phyloP scores from a whole-genome alignment of 2,113 vertebrate genomes.

The Centropus unirufus region DNA sequence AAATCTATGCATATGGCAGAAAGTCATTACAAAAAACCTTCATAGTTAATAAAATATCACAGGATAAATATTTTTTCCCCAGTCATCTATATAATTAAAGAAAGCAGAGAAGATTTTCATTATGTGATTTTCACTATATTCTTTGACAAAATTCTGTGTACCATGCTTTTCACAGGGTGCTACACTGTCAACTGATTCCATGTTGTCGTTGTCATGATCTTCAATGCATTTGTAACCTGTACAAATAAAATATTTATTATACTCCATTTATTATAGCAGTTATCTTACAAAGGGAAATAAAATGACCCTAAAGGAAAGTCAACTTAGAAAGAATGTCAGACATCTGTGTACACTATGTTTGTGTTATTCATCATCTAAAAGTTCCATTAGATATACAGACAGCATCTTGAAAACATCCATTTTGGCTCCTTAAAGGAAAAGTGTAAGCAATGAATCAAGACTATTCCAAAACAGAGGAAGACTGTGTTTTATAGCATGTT shows the following conservation, averaged over 20 bases:
- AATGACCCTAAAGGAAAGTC: not conserved
- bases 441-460: conserved; percentile 28
- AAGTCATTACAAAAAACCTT: not conserved
- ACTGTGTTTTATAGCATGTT: conserved; percentile 54
- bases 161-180: not conserved
- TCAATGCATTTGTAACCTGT: not conserved
- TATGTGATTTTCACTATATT: not conserved
- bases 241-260: not conserved
- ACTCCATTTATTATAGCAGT: not conserved
- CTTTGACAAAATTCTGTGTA: not conserved
- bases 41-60: not conserved
- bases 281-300: not conserved
- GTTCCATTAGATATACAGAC: not conserved
- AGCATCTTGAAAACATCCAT: conserved; percentile 42
- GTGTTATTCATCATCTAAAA: not conserved
- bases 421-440: conserved; percentile 34
- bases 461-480: conserved; percentile 3
- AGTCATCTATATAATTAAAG: not conserved
- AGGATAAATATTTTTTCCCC: not conserved
- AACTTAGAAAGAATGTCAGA: not conserved
- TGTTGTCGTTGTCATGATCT: not conserved
- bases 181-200: not conserved
- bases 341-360: not conserved
- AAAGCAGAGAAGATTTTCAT: not conserved
- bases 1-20: no score